A percentile compares a stretch with the other conserved stretches of the same genome.
phyloP scores from a whole-genome alignment of 30 jellyfish, hydroid and myxozoan species.

The Nemopilema nomurai region DNA sequence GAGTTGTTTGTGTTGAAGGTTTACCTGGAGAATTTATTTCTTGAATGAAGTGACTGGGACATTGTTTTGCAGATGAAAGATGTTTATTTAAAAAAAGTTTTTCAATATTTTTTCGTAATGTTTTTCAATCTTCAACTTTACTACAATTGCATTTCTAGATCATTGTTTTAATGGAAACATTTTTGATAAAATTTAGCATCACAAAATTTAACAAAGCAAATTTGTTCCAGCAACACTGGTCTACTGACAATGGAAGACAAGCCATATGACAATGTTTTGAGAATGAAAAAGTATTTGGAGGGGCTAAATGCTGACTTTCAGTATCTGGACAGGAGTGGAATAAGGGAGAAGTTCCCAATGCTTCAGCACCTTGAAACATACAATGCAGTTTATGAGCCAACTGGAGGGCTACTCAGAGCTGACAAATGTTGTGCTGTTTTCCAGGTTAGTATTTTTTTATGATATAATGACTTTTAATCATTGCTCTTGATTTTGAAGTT shows the following conservation, averaged over 20 bases:
- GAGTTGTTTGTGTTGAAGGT: too few species aligned
- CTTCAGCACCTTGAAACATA: conserved; percentile 24
- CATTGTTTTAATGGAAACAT: not conserved
- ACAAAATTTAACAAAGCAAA: not conserved
- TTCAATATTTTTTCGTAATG: too few species aligned
- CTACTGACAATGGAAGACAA: conserved; percentile 40
- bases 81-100: too few species aligned
- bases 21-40: too few species aligned
- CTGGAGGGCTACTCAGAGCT: conserved; percentile 75
- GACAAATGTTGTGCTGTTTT: conserved; percentile 75
- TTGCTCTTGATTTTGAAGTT: too few species aligned
- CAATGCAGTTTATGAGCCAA: conserved; percentile 63
- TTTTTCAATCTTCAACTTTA: too few species aligned
- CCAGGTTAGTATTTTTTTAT: too few species aligned
- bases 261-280: conserved; percentile 8
- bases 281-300: conserved; percentile 14
- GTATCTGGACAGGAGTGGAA: conserved; percentile 7
- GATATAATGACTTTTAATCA: too few species aligned
- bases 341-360: conserved; percentile 62
- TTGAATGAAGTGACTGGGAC: too few species aligned
- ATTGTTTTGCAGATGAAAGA: too few species aligned
- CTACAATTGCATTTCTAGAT: too few species aligned
- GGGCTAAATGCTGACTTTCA: conserved; percentile 18
- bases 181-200: not conserved
- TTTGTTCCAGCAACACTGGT: conserved; percentile 57